phyloP scores from a whole-genome alignment of 2,888 invertebrate genomes.

The Calliopum simillimum region DNA sequence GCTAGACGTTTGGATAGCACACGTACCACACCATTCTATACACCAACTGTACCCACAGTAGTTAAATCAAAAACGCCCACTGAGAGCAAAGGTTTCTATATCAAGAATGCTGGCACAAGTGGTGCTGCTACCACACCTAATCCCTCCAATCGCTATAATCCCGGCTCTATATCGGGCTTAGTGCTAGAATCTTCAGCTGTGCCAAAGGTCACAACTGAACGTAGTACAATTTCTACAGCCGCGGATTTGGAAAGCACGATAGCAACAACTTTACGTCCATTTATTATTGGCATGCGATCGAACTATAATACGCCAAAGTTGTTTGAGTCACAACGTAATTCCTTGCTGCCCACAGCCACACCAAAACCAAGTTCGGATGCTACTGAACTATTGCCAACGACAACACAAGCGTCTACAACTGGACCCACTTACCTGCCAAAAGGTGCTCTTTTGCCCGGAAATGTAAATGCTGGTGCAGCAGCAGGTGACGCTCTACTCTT shows the following conservation, averaged over 20 bases:
- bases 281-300: constrained; percentile 56
- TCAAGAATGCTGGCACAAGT: constrained; percentile 46
- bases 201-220: neutral
- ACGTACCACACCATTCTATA: constrained; percentile 65
- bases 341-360: constrained; percentile 42
- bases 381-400: constrained; percentile 49
- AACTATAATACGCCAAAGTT: constrained; percentile 48
- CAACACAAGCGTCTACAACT: constrained; percentile 52
- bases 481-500: constrained; percentile 54
- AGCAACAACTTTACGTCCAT: constrained; percentile 53
- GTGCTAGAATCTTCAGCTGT: constrained; percentile 49
- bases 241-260: constrained; percentile 33
- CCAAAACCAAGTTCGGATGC: constrained; percentile 46
- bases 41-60: constrained; percentile 65
- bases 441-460: constrained; percentile 30
- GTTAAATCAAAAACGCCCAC: constrained; percentile 52
- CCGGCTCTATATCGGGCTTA: constrained; percentile 44
- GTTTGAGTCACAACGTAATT: constrained; percentile 42
- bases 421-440: constrained; percentile 64
- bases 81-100: constrained; percentile 55
- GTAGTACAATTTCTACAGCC: constrained; percentile 26
- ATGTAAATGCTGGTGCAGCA: constrained; percentile 40
- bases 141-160: constrained; percentile 55
- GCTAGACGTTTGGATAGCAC: constrained; percentile 62
- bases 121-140: constrained; percentile 52